These are phyloP conservation scores for Aptenodytes forsteri DNA, from an alignment of 2,113 vertebrate genomes.

Conservation along the genomic window DNA sequence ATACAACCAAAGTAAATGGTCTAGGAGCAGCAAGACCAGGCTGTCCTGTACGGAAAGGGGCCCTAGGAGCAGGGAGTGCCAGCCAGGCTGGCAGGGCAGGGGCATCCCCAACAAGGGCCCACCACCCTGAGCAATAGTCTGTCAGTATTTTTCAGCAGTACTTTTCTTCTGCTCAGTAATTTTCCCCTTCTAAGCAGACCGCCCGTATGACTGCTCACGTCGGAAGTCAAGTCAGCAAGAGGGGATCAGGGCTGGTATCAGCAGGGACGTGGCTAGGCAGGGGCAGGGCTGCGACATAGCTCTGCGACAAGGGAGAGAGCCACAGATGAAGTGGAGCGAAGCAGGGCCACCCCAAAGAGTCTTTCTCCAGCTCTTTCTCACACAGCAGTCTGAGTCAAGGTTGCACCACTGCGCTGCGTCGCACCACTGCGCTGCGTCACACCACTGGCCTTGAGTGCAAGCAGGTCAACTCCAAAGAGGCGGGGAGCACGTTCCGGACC, in stretches of 20 bases:
- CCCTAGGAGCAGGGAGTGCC: accelerated
- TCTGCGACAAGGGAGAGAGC: neutral
- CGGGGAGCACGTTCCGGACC: accelerated
- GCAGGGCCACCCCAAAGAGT: accelerated
- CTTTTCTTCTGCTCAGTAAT: neutral
- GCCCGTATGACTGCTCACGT: neutral
- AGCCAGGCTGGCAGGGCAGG: neutral
- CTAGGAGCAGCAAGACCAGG: neutral
- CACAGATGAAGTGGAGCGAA: neutral
- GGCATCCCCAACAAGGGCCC: accelerated
- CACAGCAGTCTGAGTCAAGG: neutral
- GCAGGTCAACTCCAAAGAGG: neutral
- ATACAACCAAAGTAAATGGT: neutral
- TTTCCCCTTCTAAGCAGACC: neutral
- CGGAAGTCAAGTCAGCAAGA: neutral
- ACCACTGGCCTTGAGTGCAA: neutral
- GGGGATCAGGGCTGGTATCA: neutral
- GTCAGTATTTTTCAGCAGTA: neutral
- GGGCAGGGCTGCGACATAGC: neutral
- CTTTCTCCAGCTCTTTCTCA: neutral
- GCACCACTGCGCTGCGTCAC: neutral
- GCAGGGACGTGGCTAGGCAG: neutral
- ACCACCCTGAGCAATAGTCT: accelerated
- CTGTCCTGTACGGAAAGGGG: neutral
- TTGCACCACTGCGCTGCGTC: neutral